These are phyloP conservation scores for Rhinatrema bivittatum DNA, from an alignment of 2,797 vertebrate species.

Conservation along the genomic window DNA sequence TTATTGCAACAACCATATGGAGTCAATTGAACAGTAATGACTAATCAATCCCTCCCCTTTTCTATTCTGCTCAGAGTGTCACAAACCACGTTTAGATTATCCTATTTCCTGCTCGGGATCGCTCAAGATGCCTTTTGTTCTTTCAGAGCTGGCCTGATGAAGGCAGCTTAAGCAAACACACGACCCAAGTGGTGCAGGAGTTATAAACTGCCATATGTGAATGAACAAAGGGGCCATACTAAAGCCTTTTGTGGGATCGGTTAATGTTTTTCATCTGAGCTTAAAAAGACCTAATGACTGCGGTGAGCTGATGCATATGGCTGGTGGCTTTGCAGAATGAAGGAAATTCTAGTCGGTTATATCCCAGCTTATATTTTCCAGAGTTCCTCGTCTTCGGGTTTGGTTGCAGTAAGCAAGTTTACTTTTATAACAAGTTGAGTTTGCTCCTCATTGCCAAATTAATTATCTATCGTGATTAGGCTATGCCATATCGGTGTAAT, in stretches of 20 bases:
- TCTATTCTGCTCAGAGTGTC: constrained; percentile 75
- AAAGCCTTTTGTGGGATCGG: constrained; percentile 82
- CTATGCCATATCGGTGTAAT: constrained; percentile 7
- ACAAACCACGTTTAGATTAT: constrained; percentile 75
- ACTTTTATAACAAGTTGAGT: constrained; percentile 40
- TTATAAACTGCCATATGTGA: constrained; percentile 76
- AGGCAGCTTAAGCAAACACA: constrained; percentile 78
- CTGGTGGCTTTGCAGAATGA: constrained; percentile 80
- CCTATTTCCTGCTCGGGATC: constrained; percentile 74
- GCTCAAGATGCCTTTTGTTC: constrained; percentile 80
- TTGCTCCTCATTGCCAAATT: constrained; percentile 49
- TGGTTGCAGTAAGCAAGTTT: constrained; percentile 29
- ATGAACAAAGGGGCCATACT: constrained; percentile 76
- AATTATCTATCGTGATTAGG: constrained; percentile 40
- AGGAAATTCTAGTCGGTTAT: constrained; percentile 79
- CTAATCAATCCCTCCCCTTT: constrained; percentile 67
- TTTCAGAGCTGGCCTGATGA: constrained; percentile 61
- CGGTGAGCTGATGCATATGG: constrained; percentile 74
- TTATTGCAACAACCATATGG: constrained; percentile 69
- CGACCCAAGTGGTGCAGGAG: constrained; percentile 58
- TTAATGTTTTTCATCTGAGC: constrained; percentile 88
- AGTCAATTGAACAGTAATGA: constrained; percentile 70
- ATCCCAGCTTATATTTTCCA: constrained; percentile 61
- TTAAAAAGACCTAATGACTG: constrained; percentile 88
- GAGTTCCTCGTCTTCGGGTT: constrained; percentile 46